phyloP scores from a whole-genome alignment of 2,113 vertebrate species.

The Epinephelus moara region DNA sequence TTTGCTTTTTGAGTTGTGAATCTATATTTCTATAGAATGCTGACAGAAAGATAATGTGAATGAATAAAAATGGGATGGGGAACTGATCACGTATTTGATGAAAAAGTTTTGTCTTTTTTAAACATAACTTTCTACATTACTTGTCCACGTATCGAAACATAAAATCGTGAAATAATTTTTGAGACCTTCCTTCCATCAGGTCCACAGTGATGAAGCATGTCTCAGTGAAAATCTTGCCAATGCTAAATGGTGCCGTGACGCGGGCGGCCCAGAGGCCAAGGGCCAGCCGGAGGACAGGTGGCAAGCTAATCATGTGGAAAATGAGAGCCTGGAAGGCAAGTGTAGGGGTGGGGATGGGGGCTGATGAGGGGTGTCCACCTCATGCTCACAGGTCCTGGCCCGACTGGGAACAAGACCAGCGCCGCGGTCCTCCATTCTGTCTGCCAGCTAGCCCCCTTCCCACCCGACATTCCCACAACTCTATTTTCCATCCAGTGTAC shows the following conservation, averaged over 20 bases:
- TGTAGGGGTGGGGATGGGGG: constrained; percentile 60
- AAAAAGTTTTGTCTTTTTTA: neutral
- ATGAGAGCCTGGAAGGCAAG: constrained; percentile 82
- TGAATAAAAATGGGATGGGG: neutral
- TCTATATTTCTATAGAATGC: neutral
- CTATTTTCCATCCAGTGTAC: constrained; percentile 37
- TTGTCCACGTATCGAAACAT: neutral
- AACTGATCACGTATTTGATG: neutral
- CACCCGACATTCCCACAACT: constrained; percentile 54
- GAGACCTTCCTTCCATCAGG: constrained; percentile 1
- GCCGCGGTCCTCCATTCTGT: constrained; percentile 36
- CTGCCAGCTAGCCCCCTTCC: constrained; percentile 49
- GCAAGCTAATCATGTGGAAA: constrained; percentile 87
- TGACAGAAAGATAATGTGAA: neutral
- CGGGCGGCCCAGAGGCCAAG: constrained; percentile 71
- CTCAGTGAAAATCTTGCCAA: constrained; percentile 63
- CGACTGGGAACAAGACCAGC: constrained; percentile 75
- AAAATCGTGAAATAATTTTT: constrained; percentile 3
- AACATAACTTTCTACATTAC: neutral
- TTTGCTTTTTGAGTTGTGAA: neutral
- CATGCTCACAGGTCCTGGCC: constrained; percentile 76
- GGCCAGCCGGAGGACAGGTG: constrained; percentile 85
- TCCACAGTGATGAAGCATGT: constrained; percentile 59
- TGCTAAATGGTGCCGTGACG: constrained; percentile 78
- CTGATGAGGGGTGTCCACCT: constrained; percentile 77